Evolutionary conservation across 2,797 vertebrate genomes (phyloP).

Genomic region (Hippoglossus hippoglossus): DNA sequence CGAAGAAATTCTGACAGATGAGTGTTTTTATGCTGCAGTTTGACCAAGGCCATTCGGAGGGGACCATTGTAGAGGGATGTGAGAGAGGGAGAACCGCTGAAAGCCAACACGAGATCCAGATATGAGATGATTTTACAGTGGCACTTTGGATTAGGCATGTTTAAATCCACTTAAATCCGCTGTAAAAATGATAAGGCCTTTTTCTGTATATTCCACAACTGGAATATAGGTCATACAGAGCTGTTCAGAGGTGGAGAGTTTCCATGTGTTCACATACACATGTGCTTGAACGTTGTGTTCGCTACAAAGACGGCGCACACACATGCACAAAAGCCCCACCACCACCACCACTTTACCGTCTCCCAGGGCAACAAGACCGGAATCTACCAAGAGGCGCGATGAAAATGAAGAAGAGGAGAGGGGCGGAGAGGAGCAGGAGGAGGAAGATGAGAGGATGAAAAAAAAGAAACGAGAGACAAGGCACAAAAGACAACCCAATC

Average conservation of each 20-base stretch:
- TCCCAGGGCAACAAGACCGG: constrained; percentile 78
- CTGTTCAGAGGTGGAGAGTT: constrained; percentile 43
- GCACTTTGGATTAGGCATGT: constrained; percentile 65
- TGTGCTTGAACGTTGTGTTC: constrained; percentile 31
- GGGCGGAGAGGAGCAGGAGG: constrained; percentile 30
- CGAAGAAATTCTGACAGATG: not conserved
- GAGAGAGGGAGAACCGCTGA: constrained; percentile 23
- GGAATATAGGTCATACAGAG: constrained; percentile 68
- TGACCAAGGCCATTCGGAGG: constrained; percentile 21
- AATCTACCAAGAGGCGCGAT: constrained; percentile 63
- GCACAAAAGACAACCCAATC: constrained; percentile 49
- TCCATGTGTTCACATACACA: constrained; percentile 15
- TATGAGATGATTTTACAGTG: constrained; percentile 48
- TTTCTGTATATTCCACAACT: constrained; percentile 25
- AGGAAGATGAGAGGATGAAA: not conserved
- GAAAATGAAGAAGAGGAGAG: constrained; percentile 47
- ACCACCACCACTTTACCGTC: constrained; percentile 63
- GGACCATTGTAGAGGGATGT: not conserved
- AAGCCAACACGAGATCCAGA: constrained; percentile 40
- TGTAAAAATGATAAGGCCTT: constrained; percentile 53
- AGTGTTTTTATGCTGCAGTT: constrained; percentile 15
- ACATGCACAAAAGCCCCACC: constrained; percentile 36
- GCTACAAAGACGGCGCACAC: constrained; percentile 53
- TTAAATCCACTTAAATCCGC: constrained; percentile 69
- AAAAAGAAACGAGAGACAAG: constrained; percentile 32